These are phyloP conservation scores for Atopsyche davidsoni DNA, from an alignment of 1,140 invertebrate genomes.

Conservation along the genomic window DNA sequence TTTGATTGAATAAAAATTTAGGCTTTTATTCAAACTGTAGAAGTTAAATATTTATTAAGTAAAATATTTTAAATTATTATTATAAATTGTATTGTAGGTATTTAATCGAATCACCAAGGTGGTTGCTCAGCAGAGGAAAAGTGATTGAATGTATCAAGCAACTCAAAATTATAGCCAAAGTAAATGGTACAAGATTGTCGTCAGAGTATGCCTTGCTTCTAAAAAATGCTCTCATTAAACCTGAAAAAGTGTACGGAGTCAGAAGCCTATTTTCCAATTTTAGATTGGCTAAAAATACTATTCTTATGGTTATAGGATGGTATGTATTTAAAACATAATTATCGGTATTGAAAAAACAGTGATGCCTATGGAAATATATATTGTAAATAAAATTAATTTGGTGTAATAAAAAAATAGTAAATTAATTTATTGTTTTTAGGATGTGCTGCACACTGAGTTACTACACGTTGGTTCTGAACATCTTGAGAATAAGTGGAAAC, in stretches of 20 bases:
- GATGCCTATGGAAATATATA: too few relatives aligned
- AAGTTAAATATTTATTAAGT: too few relatives aligned
- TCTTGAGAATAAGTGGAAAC: slow-evolving; percentile 55
- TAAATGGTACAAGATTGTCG: slow-evolving; percentile 53
- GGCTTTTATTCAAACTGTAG: too few relatives aligned
- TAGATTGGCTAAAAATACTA: slow-evolving; percentile 51
- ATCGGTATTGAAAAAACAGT: too few relatives aligned
- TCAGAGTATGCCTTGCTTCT: slow-evolving; percentile 35
- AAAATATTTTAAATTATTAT: too few relatives aligned
- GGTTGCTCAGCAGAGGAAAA: slow-evolving; percentile 57
- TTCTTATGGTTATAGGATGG: slow-evolving; percentile 17
- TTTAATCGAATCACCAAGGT: slow-evolving; percentile 57
- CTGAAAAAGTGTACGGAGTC: slow-evolving; percentile 44
- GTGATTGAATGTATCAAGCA: slow-evolving; percentile 51
- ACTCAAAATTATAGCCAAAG: slow-evolving; percentile 55
- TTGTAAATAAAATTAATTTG: too few relatives aligned
- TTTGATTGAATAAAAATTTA: too few relatives aligned
- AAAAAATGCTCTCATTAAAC: slow-evolving; percentile 26
- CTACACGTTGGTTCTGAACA: slow-evolving; percentile 53
- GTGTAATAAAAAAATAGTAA: too few relatives aligned
- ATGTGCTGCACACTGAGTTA: slow-evolving; percentile 50
- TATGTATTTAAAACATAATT: slow-evolving; percentile 10
- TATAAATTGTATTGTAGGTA: too few relatives aligned
- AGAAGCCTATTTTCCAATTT: slow-evolving; percentile 52
- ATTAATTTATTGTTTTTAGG: slow-evolving; percentile 39